A percentile compares a stretch with the other conserved stretches of the same genome.
phyloP scores from a whole-genome alignment of 2,113 vertebrate genomes.

The Trochalopteron elliotii region DNA sequence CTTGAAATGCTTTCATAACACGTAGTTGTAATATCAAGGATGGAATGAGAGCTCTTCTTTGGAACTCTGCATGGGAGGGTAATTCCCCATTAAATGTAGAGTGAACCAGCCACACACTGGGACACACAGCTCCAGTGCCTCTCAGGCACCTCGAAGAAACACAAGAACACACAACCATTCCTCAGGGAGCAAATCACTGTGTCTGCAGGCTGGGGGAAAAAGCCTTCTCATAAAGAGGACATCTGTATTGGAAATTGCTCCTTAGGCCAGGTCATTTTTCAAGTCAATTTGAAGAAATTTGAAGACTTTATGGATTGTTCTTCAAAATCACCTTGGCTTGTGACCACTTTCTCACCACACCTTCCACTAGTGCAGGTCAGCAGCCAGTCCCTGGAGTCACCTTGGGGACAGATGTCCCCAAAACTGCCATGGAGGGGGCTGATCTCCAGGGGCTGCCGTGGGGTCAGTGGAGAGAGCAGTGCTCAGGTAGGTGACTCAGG shows the following conservation, averaged over 20 bases:
- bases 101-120: neutral
- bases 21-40: neutral
- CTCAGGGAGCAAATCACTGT: neutral
- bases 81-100: neutral
- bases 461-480: neutral
- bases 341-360: neutral
- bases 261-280: neutral
- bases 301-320: neutral
- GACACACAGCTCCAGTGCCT: neutral
- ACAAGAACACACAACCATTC: neutral
- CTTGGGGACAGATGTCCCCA: neutral
- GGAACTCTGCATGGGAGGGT: neutral
- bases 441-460: neutral
- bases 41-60: neutral
- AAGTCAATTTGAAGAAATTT: neutral
- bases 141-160: neutral
- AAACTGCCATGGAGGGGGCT: fast-evolving
- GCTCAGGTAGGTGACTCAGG: neutral
- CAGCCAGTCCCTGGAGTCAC: neutral
- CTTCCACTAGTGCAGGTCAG: neutral
- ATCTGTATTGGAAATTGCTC: fast-evolving
- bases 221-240: neutral
- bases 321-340: neutral
- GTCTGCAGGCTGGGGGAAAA: neutral
- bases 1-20: neutral